Conservation (phyloP, 2,113 vertebrate species). For the Heterocephalus glaber region DNA sequence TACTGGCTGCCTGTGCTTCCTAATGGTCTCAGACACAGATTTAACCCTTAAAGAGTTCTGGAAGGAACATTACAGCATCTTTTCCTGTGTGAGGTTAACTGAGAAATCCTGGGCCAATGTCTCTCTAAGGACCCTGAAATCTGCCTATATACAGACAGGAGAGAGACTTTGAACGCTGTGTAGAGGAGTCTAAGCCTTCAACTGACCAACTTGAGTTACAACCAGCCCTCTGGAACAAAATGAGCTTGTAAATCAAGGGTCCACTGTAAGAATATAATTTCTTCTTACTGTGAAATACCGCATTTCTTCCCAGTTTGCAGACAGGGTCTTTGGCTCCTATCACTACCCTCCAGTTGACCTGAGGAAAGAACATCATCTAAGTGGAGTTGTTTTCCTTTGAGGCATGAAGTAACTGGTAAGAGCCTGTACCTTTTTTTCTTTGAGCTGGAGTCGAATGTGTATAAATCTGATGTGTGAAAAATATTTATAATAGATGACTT, state of each 20-base stretch:
- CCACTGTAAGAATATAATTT: background rate
- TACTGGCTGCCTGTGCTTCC: accelerated
- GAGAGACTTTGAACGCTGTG: no score
- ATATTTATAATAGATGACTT: conserved; percentile 79
- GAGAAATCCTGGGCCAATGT: no score
- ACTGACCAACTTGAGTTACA: no score
- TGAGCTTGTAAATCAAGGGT: no score
- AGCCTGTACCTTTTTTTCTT: conserved; percentile 43
- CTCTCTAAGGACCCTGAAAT: no score
- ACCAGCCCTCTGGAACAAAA: no score
- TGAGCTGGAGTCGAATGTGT: conserved; percentile 45
- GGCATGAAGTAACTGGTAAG: conserved; percentile 57
- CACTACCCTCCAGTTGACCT: background rate
- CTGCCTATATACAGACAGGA: no score
- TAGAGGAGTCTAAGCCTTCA: no score
- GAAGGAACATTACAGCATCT: no score
- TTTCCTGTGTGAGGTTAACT: no score
- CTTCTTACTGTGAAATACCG: conserved; percentile 1
- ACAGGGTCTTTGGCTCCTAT: background rate
- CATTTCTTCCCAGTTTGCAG: background rate
- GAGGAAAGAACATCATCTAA: conserved; percentile 61
- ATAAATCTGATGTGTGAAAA: conserved; percentile 74
- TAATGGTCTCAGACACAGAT: no score
- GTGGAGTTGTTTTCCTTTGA: conserved; percentile 54
- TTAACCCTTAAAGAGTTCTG: no score